Evolutionary conservation across 1,140 invertebrate species (phyloP), one percentile per base, ranked within the genome.

Genomic region (Cryptotermes secundus): DNA sequence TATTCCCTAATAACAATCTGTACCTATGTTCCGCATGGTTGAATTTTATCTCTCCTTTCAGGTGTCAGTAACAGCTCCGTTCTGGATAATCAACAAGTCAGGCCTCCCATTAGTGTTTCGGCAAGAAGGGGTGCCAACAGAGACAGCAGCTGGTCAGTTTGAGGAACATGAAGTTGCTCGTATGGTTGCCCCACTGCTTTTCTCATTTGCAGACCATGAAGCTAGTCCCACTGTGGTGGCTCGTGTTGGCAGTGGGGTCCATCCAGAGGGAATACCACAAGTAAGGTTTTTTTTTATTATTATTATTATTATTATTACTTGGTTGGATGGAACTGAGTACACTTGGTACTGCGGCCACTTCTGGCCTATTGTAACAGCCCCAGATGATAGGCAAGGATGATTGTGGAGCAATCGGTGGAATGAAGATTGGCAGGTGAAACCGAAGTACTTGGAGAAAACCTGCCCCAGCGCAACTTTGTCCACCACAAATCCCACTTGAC

Each of bases 41-140:
- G n/a, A n/a, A 42, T 42, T 42, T 12, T 59, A 16, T 26, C 19
- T 81, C 2, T 35, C 24, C 49, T 89, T 92, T 81, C 91, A 96
- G 92, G 92, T 98, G 83, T 94, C 93, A 80, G 92, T 99, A 26
- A 95, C 93, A 85, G 95, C 96, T 34, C 95, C 96, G 1, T 99
- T 96, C 90, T 99, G 98, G 98, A 94, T 99, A 86, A 93, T 99
- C 38, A 99, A 99, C 89, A 96, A 96, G 89, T 97, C 97, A 26
- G 98, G 98, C 0, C 91, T 99, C 65, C 97, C 98, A 1, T 89
- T 99, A n/a, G 94, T 99, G 34, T 98, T 98, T 88, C 93, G 94
- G 87, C 98, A 99, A 90, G 97, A 98, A 89, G 96, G 96, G 16
- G 93, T 93, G 22, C 91, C 91, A 10, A 87, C 90, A 4, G 96